Percentiles rank a stretch among this genome's conserved stretches.
phyloP scores from a whole-genome alignment of 2,888 invertebrate species.

The Charanyca ferruginea region DNA sequence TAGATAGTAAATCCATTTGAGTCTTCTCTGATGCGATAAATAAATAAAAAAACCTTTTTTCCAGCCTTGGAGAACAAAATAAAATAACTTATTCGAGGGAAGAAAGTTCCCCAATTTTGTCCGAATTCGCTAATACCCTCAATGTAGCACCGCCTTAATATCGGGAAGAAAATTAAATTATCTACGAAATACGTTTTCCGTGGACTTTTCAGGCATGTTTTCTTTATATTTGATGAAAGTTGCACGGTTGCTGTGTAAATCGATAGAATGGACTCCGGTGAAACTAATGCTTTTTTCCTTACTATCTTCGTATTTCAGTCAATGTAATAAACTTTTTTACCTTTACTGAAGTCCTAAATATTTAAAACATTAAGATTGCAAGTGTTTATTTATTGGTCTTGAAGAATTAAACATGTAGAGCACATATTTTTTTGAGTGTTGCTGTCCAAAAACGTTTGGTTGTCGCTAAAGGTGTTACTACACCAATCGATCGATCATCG shows the following conservation, averaged over 20 bases:
- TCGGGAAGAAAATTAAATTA: slow-evolving; percentile 68
- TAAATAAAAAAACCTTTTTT: slow-evolving; percentile 55
- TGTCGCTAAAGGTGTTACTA: no score
- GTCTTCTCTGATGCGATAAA: slow-evolving; percentile 48
- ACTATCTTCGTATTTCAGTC: slow-evolving; percentile 5
- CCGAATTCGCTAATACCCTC: slow-evolving; percentile 54
- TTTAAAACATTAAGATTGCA: neutral
- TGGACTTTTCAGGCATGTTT: slow-evolving; percentile 54
- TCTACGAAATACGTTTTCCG: slow-evolving; percentile 64
- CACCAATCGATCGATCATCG: no score
- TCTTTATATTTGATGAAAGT: slow-evolving; percentile 61
- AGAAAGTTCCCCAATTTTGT: slow-evolving; percentile 55
- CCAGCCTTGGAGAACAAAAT: slow-evolving; percentile 42
- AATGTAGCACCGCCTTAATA: slow-evolving; percentile 62
- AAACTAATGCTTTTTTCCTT: slow-evolving; percentile 15
- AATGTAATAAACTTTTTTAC: neutral
- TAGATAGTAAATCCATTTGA: slow-evolving; percentile 49
- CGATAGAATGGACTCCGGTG: slow-evolving; percentile 30
- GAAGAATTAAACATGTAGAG: no score
- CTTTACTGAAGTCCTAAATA: neutral
- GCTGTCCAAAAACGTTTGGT: no score
- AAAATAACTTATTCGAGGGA: slow-evolving; percentile 51
- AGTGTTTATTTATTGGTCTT: neutral
- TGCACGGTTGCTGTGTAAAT: slow-evolving; percentile 44
- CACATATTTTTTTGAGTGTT: no score